These are phyloP conservation scores for Mormyrus iriodes DNA, from an alignment of 2,113 vertebrate species.

Conservation along the genomic window DNA sequence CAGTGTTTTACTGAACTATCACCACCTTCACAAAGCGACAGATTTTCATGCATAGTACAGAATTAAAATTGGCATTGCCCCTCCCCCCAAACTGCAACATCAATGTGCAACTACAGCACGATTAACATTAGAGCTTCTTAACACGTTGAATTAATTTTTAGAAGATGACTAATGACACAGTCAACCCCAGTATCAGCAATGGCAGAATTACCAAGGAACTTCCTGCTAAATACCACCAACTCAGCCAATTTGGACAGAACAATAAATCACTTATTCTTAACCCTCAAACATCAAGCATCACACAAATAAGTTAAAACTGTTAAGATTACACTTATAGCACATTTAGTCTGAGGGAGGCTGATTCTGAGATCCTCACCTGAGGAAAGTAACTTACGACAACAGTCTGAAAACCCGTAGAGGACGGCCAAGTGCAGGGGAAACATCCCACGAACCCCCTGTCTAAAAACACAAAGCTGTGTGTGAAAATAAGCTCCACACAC, in stretches of 20 bases:
- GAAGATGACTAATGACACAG: not conserved
- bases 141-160: not conserved
- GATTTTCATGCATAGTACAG: not conserved
- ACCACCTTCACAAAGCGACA: not conserved
- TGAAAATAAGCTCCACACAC: not conserved
- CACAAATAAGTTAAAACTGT: not conserved
- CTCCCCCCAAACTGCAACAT: not conserved
- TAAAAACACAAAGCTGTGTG: slow-evolving; percentile 40
- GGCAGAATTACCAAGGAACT: not conserved
- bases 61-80: not conserved
- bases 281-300: not conserved
- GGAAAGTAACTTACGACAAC: slow-evolving; percentile 90
- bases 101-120: not conserved
- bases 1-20: not conserved
- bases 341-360: not conserved
- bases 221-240: not conserved
- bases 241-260: not conserved
- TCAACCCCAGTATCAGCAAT: not conserved
- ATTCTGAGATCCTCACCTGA: slow-evolving; percentile 64
- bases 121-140: not conserved
- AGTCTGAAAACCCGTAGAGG: slow-evolving; percentile 88
- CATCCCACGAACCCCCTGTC: slow-evolving; percentile 86
- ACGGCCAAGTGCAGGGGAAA: slow-evolving; percentile 88
- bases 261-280: not conserved
- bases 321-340: not conserved